Evolutionary conservation across 2,113 vertebrate species (phyloP), one percentile per base, ranked within the genome.

Genomic region (Chinchilla lanigera): DNA sequence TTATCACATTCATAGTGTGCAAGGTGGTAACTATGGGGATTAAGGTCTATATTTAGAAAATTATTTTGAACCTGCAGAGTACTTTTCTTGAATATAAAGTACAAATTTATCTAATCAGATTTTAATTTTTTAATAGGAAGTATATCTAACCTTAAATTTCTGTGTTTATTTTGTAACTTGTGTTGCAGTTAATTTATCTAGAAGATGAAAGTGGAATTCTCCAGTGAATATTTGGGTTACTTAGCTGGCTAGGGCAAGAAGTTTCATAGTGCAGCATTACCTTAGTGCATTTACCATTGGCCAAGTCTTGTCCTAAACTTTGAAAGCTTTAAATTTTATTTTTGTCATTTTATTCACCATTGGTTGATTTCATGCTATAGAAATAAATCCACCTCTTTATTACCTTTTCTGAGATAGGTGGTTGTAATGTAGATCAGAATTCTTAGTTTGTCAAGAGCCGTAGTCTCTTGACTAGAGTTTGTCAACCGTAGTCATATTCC

Each of bases 11-110:
- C 52, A 38, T 87, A 60, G 84, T 63, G 65, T 10, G 54, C 7
- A 71, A 80, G 28, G 81, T 71, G 20, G n/a, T 90, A 92, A 38
- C 60, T 86, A 24, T 60, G 20, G 71, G 12, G 8, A 24, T 80
- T 80, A 91, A 88, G 60, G 10, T 81, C 28, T 86, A 54, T 67
- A 80, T 95, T 86, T 93, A 61, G 84, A 95, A 90, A 86, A n/a
- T 61, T 81, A 86, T 75, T 96, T 88, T 89, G 33, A 83, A 35
- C 38, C 0, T 22, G 38, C 20, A 65, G 58, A 90, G 58, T 75
- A 71, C 38, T 85, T 77, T 94, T 41, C n/a, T 56, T 61, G 56
- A 95, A 80, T 20, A 95, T 19, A 35, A 93, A 95, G 26, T 92
- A 38, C 4, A 69, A 80, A 80, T 91, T 61, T 60, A 17, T 90